Percentiles rank a stretch among this genome's conserved stretches.
phyloP scores from a whole-genome alignment of 1,140 invertebrate species.

The Aradophagus sp. region DNA sequence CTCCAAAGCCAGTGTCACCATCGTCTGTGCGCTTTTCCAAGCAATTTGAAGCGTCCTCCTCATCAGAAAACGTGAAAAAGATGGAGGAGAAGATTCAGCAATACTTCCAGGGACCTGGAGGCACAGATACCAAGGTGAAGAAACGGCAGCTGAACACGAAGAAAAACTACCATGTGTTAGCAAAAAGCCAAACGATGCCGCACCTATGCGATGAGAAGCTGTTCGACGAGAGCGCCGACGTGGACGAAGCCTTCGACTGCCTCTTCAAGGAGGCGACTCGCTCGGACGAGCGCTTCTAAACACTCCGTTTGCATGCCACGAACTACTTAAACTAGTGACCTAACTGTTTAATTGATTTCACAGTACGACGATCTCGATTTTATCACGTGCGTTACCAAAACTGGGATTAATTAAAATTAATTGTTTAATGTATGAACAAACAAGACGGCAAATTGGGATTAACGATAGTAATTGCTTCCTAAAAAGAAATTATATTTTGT shows the following conservation, averaged over 20 bases:
- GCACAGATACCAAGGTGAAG: too few relatives aligned
- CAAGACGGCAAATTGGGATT: slow-evolving; percentile 15
- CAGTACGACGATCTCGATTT: slow-evolving; percentile 23
- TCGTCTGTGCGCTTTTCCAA: slow-evolving; percentile 81
- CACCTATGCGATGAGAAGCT: slow-evolving; percentile 79
- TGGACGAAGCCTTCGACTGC: slow-evolving; percentile 85
- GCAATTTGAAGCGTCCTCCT: slow-evolving; percentile 85
- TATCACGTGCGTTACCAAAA: slow-evolving; percentile 26
- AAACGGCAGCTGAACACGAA: slow-evolving; percentile 48
- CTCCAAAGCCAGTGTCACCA: slow-evolving; percentile 82
- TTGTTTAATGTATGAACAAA: slow-evolving; percentile 23
- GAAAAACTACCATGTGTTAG: slow-evolving; percentile 68
- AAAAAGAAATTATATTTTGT: slow-evolving; percentile 45
- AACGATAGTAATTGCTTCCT: slow-evolving; percentile 42
- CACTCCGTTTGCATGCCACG: slow-evolving; percentile 3
- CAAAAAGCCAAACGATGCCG: slow-evolving; percentile 84
- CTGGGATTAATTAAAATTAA: slow-evolving; percentile 19
- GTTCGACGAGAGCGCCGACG: slow-evolving; percentile 79
- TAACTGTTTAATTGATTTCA: slow-evolving; percentile 26
- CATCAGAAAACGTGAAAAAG: slow-evolving; percentile 81
- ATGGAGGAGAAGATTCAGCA: slow-evolving; percentile 87
- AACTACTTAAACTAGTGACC: slow-evolving; percentile 26
- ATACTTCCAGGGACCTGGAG: slow-evolving; percentile 80
- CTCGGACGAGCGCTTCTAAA: slow-evolving; percentile 60
- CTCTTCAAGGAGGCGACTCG: slow-evolving; percentile 77